phyloP scores from a whole-genome alignment of 2,113 vertebrate genomes.

The human (Homo sapiens) region DNA sequence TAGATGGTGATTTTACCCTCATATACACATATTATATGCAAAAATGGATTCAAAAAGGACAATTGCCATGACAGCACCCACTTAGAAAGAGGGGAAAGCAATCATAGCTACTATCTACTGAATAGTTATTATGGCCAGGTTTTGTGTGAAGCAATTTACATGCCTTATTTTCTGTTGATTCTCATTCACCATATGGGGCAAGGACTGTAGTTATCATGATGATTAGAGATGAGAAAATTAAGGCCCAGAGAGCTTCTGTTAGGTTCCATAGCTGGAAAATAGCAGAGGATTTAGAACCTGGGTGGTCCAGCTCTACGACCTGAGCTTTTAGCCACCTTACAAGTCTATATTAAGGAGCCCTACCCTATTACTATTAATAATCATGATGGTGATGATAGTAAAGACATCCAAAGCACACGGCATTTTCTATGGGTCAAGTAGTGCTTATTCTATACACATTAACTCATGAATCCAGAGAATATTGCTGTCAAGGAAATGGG shows the following conservation, averaged over 20 bases:
- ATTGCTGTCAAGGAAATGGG: neutral
- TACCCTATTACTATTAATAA: neutral
- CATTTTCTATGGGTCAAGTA: neutral
- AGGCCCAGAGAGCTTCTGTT: neutral
- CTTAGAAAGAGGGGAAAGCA: conserved; percentile 3
- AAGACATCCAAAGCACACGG: neutral
- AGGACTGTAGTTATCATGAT: neutral
- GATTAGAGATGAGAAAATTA: conserved; percentile 32
- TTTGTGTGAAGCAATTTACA: conserved; percentile 39
- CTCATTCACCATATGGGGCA: neutral
- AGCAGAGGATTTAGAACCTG: neutral
- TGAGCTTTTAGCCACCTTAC: neutral
- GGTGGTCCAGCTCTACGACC: neutral
- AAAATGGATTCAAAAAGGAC: neutral
- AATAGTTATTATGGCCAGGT: neutral
- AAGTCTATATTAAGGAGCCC: neutral
- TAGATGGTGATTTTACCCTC: neutral
- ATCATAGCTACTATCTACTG: neutral
- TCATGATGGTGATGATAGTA: neutral
- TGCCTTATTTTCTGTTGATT: conserved; percentile 49
- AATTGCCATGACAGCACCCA: neutral
- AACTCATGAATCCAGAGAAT: neutral
- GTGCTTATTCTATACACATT: neutral
- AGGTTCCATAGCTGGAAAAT: neutral
- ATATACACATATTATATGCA: neutral